Base-by-base conservation (phyloP, 2,797 vertebrate species). In the Gallinago solitaria region DNA sequence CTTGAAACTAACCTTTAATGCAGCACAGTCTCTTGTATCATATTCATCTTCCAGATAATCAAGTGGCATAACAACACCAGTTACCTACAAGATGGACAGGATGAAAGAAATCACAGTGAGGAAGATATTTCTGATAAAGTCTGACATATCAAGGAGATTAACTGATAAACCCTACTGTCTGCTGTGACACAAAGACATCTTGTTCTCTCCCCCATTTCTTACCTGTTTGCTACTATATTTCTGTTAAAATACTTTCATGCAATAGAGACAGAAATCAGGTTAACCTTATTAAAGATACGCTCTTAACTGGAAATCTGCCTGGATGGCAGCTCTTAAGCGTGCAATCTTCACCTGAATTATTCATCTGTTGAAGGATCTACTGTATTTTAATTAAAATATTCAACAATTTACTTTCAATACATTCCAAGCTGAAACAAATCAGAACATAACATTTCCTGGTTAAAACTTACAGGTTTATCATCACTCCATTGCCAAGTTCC, bases 401-500 rank as follows among this genome's bases (percentile, higher is more conserved):
- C 76, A 84, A 57, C 39, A 56, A 83, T 93, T 91, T 73, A 84
- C 33, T 91, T 95, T 90, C 51, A 82, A 47, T 63, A 33, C 53
- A 75, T 24, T 59, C 37, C 51, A 82, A 87, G 33, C 12, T 83
- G 75, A 90, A 87, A 91, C 27, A 81, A 76, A 91, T 37, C 39
- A 64, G 43, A 43, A 74, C 5, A 11, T n/a, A n/a, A 53, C 5
- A 0, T 76, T 85, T 88, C 28, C 37, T 51, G 19, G 41, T 89
- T 93, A 60, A 17, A 87, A 98, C 99, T 99, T 97, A 99, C 99
- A 3, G 99, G 99, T 63, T 97, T 98, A 16, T 97, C 97, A 23
- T 99, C 98, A 71, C 99, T 99, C 99, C 99, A 99, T 48, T 98
- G 97, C 99, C 99, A 99, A 45, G 98, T 98, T 89, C 97, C 98